phyloP scores from a whole-genome alignment of 1,140 invertebrate genomes.

The Drosophila ambigua region DNA sequence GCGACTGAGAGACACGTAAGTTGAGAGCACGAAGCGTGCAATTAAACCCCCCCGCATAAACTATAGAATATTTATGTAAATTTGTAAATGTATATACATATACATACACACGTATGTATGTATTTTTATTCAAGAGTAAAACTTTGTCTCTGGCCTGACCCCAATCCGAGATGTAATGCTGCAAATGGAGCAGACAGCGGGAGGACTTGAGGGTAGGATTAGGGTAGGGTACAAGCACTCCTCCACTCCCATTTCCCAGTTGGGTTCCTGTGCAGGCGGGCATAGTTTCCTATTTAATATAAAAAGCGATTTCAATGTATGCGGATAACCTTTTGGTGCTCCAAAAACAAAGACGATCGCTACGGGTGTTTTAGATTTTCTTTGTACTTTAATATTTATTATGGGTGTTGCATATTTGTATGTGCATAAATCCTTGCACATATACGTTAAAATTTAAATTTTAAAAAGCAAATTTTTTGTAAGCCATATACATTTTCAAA shows the following conservation, averaged over 20 bases:
- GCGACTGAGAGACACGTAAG: slow-evolving; percentile 58
- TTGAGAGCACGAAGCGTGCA: slow-evolving; percentile 38
- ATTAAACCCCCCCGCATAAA: slow-evolving; percentile 37
- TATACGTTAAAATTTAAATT: too few species aligned
- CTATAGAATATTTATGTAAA: slow-evolving; percentile 43
- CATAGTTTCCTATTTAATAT: slow-evolving; percentile 24
- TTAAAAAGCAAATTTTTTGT: too few species aligned
- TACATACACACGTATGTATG: too few species aligned
- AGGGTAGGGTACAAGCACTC: slow-evolving; percentile 1
- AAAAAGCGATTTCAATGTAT: slow-evolving; percentile 30
- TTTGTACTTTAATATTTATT: too few species aligned
- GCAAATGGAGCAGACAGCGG: slow-evolving; percentile 36
- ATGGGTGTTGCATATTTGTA: too few species aligned
- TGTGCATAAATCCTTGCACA: too few species aligned
- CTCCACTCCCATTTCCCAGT: slow-evolving; percentile 26
- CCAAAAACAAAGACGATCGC: too few species aligned
- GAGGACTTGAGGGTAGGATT: neutral
- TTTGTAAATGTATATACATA: neutral
- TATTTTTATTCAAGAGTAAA: slow-evolving; percentile 16
- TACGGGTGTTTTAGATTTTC: too few species aligned
- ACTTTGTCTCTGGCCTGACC: slow-evolving; percentile 47
- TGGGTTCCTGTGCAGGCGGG: slow-evolving; percentile 52
- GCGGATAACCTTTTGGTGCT: too few species aligned
- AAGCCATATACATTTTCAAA: too few species aligned
- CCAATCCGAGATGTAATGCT: slow-evolving; percentile 27